phyloP scores from a whole-genome alignment of 2,888 invertebrate genomes.

The Colostygia pectinataria region DNA sequence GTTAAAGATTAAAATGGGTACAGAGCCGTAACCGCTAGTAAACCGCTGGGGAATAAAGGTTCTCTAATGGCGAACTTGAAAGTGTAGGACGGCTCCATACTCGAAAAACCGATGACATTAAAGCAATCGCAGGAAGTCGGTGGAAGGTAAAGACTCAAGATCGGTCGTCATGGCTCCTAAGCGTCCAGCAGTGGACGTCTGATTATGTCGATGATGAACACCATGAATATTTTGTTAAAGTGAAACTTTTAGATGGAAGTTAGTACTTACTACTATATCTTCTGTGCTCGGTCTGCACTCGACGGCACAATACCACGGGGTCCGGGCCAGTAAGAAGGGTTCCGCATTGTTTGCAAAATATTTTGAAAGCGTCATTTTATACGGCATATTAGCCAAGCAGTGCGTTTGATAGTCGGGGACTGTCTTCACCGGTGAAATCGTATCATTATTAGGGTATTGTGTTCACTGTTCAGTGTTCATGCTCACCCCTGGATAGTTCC shows the following conservation, averaged over 20 bases:
- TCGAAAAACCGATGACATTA: no score
- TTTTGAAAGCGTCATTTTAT: slow-evolving; percentile 81
- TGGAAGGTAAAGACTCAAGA: no score
- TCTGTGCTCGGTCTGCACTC: slow-evolving; percentile 52
- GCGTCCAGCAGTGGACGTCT: no score
- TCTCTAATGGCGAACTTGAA: no score
- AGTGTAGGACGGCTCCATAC: no score
- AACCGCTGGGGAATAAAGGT: no score
- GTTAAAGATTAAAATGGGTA: no score
- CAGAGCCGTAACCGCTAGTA: no score
- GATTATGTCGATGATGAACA: no score
- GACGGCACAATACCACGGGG: slow-evolving; percentile 56
- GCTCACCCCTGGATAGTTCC: slow-evolving; percentile 40
- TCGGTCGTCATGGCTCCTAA: no score
- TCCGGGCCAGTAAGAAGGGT: slow-evolving; percentile 62
- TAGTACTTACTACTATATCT: not conserved
- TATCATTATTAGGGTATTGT: slow-evolving; percentile 76
- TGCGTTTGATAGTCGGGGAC: slow-evolving; percentile 76
- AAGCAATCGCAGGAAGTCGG: no score
- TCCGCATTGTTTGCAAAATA: slow-evolving; percentile 80
- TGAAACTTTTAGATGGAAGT: not conserved
- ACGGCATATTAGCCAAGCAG: slow-evolving; percentile 74
- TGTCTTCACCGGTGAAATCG: slow-evolving; percentile 69
- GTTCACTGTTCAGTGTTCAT: slow-evolving; percentile 17
- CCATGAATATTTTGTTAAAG: not conserved